Evolutionary conservation across 2,797 vertebrate genomes (phyloP).

Genomic region (Remorina albescens): DNA sequence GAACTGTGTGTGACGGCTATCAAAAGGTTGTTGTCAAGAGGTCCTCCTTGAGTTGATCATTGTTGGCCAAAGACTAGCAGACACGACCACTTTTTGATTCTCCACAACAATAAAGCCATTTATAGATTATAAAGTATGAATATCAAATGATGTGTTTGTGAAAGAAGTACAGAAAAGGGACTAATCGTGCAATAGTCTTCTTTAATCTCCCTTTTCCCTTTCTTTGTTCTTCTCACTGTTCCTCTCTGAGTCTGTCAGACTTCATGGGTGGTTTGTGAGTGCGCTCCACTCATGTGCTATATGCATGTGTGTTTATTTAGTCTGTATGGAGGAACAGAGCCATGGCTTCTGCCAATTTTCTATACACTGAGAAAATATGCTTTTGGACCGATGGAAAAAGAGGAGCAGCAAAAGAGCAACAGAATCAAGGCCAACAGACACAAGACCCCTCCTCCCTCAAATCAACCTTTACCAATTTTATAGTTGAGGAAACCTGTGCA

Average conservation of each 20-base stretch:
- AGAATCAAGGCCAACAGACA: constrained; percentile 81
- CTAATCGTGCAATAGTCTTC: constrained; percentile 1
- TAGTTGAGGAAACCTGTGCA: constrained; percentile 30
- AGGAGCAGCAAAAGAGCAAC: constrained; percentile 75
- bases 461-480: constrained; percentile 53
- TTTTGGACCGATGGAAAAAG: constrained; percentile 78
- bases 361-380: constrained; percentile 84
- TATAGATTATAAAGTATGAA: neutral
- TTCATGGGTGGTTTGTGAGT: constrained; percentile 80
- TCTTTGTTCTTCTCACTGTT: constrained; percentile 32
- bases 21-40: no score
- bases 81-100: neutral
- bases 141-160: constrained; percentile 16
- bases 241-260: constrained; percentile 46
- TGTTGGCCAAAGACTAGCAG: neutral
- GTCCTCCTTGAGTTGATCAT: no score
- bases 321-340: constrained; percentile 81
- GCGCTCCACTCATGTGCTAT: constrained; percentile 52
- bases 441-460: constrained; percentile 67
- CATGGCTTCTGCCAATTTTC: constrained; percentile 78
- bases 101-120: constrained; percentile 1
- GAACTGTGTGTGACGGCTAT: neutral
- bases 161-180: constrained; percentile 18
- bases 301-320: constrained; percentile 83
- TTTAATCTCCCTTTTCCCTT: neutral